These are phyloP conservation scores for Goniozus legneri DNA, from an alignment of 1,140 invertebrate genomes.

Conservation along the genomic window DNA sequence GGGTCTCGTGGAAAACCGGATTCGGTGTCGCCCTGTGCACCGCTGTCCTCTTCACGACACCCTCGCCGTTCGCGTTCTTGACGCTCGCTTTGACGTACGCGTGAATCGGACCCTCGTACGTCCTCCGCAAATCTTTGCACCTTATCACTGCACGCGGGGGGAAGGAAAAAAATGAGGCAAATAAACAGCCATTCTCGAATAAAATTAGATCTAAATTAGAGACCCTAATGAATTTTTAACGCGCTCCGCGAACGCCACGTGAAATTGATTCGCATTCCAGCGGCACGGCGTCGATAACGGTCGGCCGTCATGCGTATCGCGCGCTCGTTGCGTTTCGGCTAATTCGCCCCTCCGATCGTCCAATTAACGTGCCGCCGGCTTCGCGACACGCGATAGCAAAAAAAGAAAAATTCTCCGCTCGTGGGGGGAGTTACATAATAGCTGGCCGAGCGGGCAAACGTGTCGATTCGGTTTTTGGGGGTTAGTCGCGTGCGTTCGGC, in stretches of 20 bases:
- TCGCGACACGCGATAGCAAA: neutral
- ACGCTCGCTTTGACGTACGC: constrained; percentile 51
- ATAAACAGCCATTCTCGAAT: constrained; percentile 5
- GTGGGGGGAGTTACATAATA: too few species aligned
- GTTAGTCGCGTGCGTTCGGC: too few species aligned
- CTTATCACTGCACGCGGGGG: constrained; percentile 49
- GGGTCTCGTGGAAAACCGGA: constrained; percentile 49
- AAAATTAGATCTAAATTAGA: too few species aligned
- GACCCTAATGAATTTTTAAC: too few species aligned
- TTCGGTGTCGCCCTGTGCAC: constrained; percentile 53
- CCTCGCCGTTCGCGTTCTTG: constrained; percentile 43
- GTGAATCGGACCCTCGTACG: constrained; percentile 47
- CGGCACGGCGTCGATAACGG: too few species aligned
- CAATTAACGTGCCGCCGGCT: neutral
- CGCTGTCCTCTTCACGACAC: constrained; percentile 47
- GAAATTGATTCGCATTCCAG: too few species aligned
- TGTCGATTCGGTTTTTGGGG: too few species aligned
- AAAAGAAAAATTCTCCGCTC: too few species aligned
- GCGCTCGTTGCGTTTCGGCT: too few species aligned
- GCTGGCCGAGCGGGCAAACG: too few species aligned
- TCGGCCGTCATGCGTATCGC: too few species aligned
- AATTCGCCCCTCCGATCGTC: neutral
- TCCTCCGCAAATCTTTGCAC: constrained; percentile 48
- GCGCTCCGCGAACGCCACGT: too few species aligned
- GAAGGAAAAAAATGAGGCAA: constrained; percentile 12